Conservation (phyloP, 2,113 vertebrate species). For the Uropsilus gracilis region DNA sequence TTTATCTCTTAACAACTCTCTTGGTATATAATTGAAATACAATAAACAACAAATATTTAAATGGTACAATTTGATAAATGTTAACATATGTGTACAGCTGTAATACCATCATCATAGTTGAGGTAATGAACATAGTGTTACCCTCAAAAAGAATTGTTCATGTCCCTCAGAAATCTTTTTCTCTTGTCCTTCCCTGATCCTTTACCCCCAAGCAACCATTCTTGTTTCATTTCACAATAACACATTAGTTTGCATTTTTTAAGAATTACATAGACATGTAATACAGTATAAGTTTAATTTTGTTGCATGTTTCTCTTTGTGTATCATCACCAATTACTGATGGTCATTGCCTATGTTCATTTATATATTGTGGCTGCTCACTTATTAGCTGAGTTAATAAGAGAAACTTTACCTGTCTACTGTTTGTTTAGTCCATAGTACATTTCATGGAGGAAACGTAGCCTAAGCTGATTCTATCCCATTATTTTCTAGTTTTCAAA, state of each 20-base stretch:
- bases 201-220: background rate
- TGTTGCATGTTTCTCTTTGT: background rate
- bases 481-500: background rate
- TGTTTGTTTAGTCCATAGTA: background rate
- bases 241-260: background rate
- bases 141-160: background rate
- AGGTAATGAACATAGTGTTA: background rate
- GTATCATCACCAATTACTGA: background rate
- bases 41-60: background rate
- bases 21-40: background rate
- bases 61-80: background rate
- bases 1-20: background rate
- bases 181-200: background rate
- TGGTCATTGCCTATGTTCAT: background rate
- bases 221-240: slow-evolving; percentile 10
- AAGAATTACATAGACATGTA: slow-evolving; percentile 17
- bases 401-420: background rate
- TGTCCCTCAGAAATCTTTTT: background rate
- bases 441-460: background rate
- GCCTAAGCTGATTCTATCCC: background rate
- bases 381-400: background rate
- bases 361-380: background rate
- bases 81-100: background rate
- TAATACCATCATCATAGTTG: background rate
- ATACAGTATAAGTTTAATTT: background rate